Evolutionary conservation across 2,113 vertebrate species (phyloP).

Genomic region (Scopus umbretta): DNA sequence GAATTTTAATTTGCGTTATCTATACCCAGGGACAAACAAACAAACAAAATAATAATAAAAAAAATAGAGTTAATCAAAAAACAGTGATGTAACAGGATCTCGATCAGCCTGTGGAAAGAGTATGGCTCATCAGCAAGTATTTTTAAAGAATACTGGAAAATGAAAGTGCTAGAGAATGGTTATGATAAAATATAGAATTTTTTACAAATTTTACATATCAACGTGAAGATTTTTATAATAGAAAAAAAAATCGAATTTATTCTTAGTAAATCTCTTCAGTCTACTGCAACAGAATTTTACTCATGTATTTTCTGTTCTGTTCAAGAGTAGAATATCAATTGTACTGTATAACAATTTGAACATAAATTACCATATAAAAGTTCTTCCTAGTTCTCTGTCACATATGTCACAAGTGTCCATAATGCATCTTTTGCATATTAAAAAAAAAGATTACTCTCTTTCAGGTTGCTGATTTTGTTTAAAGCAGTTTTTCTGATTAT

Average conservation of each 20-base stretch:
- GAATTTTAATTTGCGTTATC: not conserved
- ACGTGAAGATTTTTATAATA: not conserved
- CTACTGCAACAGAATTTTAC: not conserved
- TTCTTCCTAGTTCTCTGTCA: not conserved
- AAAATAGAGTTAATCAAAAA: not conserved
- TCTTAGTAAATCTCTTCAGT: not conserved
- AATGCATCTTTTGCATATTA: not conserved
- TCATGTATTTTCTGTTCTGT: not conserved
- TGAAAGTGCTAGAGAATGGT: not conserved
- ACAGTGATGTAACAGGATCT: not conserved
- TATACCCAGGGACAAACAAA: not conserved
- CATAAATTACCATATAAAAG: not conserved
- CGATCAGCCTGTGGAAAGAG: not conserved
- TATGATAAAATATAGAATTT: not conserved
- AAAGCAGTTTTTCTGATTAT: not conserved
- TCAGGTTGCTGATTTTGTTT: not conserved
- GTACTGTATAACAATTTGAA: not conserved
- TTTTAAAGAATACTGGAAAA: not conserved
- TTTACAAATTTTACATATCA: not conserved
- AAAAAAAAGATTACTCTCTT: not conserved
- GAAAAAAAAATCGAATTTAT: not conserved
- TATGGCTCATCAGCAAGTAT: not conserved
- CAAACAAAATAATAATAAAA: too few species aligned
- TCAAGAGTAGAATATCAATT: not conserved
- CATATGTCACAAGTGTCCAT: not conserved